phyloP scores from a whole-genome alignment of 2,113 vertebrate species.

The Gymnorhina tibicen region DNA sequence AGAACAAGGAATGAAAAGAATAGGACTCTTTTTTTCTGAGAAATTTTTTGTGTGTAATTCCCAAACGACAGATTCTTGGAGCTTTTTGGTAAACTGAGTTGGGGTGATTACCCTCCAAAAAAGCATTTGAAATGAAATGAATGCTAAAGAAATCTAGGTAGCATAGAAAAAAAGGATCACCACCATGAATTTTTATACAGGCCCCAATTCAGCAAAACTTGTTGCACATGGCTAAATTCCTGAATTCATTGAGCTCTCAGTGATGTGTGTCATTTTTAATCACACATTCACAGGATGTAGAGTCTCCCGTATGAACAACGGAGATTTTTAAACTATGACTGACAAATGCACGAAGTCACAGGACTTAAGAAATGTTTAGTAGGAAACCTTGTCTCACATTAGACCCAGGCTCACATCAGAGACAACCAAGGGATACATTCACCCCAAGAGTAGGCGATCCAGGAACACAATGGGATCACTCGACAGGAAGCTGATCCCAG shows the following conservation, averaged over 20 bases:
- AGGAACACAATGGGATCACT: background rate
- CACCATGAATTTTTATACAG: background rate
- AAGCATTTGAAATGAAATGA: background rate
- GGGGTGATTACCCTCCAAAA: background rate
- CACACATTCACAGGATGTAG: background rate
- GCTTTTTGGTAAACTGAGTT: background rate
- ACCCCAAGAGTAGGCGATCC: accelerated
- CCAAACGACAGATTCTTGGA: background rate
- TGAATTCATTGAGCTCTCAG: background rate
- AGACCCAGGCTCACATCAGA: background rate
- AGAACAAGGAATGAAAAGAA: background rate
- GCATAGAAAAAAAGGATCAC: background rate
- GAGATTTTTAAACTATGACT: background rate
- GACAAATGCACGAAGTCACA: background rate
- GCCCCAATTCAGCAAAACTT: background rate
- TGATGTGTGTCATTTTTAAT: background rate
- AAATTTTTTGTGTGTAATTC: background rate
- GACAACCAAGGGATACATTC: background rate
- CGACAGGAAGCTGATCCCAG: background rate
- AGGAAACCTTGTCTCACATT: background rate
- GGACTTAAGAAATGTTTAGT: background rate
- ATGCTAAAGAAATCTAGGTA: background rate
- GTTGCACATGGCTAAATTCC: background rate
- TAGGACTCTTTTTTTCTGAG: accelerated
- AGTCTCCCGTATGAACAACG: background rate